These are phyloP conservation scores for Dendrolimus punctatus DNA, from an alignment of 1,140 invertebrate genomes.

Conservation along the genomic window DNA sequence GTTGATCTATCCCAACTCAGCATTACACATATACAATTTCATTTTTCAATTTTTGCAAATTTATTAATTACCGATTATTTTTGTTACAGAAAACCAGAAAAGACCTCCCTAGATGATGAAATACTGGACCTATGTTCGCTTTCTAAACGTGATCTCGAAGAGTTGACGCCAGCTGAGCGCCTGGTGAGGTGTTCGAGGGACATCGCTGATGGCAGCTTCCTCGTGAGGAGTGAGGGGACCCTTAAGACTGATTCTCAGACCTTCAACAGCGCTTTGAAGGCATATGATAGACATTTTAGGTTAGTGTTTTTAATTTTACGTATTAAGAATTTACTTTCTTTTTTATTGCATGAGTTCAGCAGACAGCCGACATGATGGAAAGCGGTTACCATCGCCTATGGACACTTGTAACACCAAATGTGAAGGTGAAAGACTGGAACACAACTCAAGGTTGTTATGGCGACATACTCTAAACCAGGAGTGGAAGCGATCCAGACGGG, in stretches of 20 bases:
- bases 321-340: background rate
- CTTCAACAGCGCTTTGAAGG: conserved; percentile 40
- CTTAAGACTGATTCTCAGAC: conserved; percentile 35
- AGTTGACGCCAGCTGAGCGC: conserved; percentile 38
- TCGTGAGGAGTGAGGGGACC: conserved; percentile 46
- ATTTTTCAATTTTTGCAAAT: too few relatives aligned
- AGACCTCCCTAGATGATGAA: conserved; percentile 45
- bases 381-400: too few relatives aligned
- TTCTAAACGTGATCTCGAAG: conserved; percentile 27
- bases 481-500: too few relatives aligned
- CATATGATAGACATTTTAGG: conserved; percentile 54
- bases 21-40: too few relatives aligned
- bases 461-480: too few relatives aligned
- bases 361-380: too few relatives aligned
- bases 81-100: conserved; percentile 35
- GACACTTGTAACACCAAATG: too few relatives aligned
- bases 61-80: conserved; percentile 2
- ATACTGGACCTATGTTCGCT: conserved; percentile 42
- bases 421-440: too few relatives aligned
- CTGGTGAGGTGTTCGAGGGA: conserved; percentile 39
- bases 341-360: too few relatives aligned
- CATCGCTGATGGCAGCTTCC: conserved; percentile 37
- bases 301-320: conserved; percentile 15
- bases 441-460: too few relatives aligned
- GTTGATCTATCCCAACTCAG: too few relatives aligned